These are phyloP conservation scores for Agelas oroides DNA, from an alignment of 37 sponge, comb jelly and placozoan species.

Conservation along the genomic window DNA sequence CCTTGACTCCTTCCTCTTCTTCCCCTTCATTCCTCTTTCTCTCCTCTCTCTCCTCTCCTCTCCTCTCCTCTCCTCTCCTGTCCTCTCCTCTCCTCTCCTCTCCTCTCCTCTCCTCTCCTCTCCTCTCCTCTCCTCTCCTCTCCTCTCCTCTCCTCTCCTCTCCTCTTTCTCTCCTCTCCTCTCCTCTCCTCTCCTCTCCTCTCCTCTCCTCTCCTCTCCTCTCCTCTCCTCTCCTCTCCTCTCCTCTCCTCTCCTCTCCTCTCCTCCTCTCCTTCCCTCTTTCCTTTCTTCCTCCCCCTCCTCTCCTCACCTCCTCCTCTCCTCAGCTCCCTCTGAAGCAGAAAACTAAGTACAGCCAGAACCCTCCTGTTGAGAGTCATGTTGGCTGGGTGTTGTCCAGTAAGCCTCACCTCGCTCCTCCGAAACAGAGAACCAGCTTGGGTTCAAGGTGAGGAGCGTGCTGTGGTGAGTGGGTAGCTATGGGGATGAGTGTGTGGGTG, in stretches of 20 bases:
- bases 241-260: not conserved
- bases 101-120: not conserved
- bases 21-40: not conserved
- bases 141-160: no score
- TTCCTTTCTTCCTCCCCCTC: no score
- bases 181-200: constrained; percentile 8
- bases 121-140: not conserved
- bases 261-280: not conserved
- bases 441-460: constrained; percentile 20
- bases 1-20: no score
- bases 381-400: constrained; percentile 96
- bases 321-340: constrained; percentile 73
- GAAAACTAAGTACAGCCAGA: constrained; percentile 95
- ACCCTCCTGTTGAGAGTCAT: constrained; percentile 95
- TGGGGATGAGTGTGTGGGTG: no score
- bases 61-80: not conserved
- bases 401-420: not conserved
- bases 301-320: not conserved
- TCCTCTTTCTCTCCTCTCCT: constrained; percentile 10
- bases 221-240: not conserved
- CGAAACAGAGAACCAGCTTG: constrained; percentile 5
- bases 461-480: no score
- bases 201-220: not conserved
- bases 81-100: not conserved
- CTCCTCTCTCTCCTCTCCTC: constrained; percentile 45